Conservation (phyloP, 2,113 vertebrate species). For the Dissostichus mawsoni region DNA sequence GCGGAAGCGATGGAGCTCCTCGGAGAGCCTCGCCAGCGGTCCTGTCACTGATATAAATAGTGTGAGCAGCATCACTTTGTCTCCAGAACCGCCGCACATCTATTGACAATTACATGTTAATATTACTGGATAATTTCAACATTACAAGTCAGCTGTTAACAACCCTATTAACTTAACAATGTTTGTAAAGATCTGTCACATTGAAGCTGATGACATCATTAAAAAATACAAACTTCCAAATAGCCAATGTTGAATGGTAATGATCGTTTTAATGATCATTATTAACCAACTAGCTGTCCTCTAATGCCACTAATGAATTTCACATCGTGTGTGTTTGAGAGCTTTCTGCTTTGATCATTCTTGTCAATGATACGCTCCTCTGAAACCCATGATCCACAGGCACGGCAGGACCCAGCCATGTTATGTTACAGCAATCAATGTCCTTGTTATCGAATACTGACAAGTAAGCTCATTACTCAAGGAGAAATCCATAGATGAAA, state of each 20-base stretch:
- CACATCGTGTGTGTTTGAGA: constrained; percentile 38
- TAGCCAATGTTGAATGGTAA: not conserved
- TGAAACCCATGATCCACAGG: constrained; percentile 52
- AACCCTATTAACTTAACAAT: not conserved
- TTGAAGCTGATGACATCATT: constrained; percentile 3
- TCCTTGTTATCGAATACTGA: constrained; percentile 83
- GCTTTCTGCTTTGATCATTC: constrained; percentile 66
- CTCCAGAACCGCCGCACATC: constrained; percentile 42
- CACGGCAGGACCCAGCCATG: constrained; percentile 50
- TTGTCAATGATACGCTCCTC: constrained; percentile 58
- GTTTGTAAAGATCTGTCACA: constrained; percentile 1
- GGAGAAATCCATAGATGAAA: constrained; percentile 72
- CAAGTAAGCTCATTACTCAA: constrained; percentile 80
- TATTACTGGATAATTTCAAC: constrained; percentile 10
- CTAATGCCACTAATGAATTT: constrained; percentile 53
- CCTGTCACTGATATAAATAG: constrained; percentile 90
- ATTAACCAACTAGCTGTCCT: constrained; percentile 30
- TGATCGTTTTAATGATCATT: constrained; percentile 31
- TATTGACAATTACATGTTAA: constrained; percentile 12
- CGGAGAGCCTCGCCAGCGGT: constrained; percentile 83
- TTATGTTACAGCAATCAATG: constrained; percentile 77
- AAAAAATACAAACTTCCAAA: constrained; percentile 2
- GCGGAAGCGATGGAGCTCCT: constrained; percentile 82
- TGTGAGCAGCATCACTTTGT: constrained; percentile 82
- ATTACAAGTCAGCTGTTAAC: not conserved